phyloP scores from a whole-genome alignment of 2,888 invertebrate genomes.

The Abscondita cerata region DNA sequence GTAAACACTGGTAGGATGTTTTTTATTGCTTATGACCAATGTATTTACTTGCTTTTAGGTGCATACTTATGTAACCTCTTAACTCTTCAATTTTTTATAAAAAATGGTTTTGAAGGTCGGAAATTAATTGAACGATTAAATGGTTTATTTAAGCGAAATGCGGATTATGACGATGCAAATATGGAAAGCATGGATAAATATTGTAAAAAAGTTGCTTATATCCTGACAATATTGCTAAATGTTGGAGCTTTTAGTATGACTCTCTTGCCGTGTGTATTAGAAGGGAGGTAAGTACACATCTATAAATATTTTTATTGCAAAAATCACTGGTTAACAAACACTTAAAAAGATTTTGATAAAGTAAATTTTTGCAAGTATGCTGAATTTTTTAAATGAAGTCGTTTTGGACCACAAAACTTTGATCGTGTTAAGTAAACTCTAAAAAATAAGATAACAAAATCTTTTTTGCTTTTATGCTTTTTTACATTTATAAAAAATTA shows the following conservation, averaged over 20 bases:
- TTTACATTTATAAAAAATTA: too few relatives aligned
- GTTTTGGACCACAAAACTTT: too few relatives aligned
- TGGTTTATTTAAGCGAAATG: constrained; percentile 10
- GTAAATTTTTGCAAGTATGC: too few relatives aligned
- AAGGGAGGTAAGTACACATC: constrained; percentile 15
- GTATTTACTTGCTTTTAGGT: constrained; percentile 15
- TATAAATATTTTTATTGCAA: too few relatives aligned
- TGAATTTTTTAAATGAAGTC: too few relatives aligned
- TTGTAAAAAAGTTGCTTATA: constrained; percentile 1
- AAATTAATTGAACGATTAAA: constrained; percentile 6
- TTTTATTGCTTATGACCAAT: too few relatives aligned
- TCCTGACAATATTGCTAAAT: not conserved
- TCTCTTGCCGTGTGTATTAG: not conserved
- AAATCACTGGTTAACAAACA: too few relatives aligned
- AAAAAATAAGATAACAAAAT: too few relatives aligned
- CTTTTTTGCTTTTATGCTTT: too few relatives aligned
- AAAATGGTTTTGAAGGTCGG: not conserved
- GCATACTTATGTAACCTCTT: constrained; percentile 13
- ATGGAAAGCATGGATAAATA: constrained; percentile 6
- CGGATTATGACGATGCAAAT: not conserved
- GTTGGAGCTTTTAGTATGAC: constrained; percentile 6
- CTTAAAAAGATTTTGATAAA: too few relatives aligned
- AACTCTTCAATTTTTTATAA: constrained; percentile 18
- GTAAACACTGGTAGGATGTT: not conserved
- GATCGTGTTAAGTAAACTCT: too few relatives aligned